These are phyloP conservation scores for Drosophila nr. perissopoda DNA, from an alignment of 2,888 invertebrate species.

Conservation along the genomic window DNA sequence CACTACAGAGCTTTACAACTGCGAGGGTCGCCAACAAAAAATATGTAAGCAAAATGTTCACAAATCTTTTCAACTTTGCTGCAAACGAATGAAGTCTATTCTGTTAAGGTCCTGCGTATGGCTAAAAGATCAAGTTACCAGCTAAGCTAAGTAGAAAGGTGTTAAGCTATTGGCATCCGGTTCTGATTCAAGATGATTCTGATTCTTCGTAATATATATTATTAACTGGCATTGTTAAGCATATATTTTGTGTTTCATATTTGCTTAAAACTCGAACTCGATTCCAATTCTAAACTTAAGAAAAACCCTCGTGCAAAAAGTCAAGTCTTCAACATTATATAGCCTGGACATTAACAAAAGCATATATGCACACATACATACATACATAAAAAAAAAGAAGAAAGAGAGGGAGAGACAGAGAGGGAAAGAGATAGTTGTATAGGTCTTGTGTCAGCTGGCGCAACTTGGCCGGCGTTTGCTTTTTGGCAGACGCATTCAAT, in stretches of 20 bases:
- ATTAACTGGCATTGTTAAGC: background rate
- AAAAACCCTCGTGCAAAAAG: conserved; percentile 13
- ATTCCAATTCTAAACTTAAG: background rate
- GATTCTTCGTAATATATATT: background rate
- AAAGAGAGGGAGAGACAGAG: background rate
- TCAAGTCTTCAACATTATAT: conserved; percentile 26
- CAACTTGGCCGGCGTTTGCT: conserved; percentile 71
- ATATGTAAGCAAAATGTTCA: background rate
- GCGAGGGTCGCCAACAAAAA: conserved; percentile 27
- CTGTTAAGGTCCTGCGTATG: accelerated
- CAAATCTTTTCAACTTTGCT: background rate
- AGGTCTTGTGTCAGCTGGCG: conserved; percentile 16
- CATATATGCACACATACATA: conserved; percentile 8
- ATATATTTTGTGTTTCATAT: background rate
- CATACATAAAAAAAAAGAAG: background rate
- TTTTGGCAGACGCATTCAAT: conserved; percentile 69
- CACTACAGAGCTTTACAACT: background rate
- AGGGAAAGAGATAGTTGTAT: conserved; percentile 3
- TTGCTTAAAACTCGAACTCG: background rate
- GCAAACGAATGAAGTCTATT: background rate
- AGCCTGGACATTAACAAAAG: conserved; percentile 36
- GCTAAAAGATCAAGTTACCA: background rate
- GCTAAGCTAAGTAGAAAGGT: background rate
- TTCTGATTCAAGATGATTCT: background rate
- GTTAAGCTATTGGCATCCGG: background rate